Evolutionary conservation across 1,140 invertebrate genomes (phyloP), one percentile per base, ranked within the genome.

Genomic region (Tenebrio molitor): DNA sequence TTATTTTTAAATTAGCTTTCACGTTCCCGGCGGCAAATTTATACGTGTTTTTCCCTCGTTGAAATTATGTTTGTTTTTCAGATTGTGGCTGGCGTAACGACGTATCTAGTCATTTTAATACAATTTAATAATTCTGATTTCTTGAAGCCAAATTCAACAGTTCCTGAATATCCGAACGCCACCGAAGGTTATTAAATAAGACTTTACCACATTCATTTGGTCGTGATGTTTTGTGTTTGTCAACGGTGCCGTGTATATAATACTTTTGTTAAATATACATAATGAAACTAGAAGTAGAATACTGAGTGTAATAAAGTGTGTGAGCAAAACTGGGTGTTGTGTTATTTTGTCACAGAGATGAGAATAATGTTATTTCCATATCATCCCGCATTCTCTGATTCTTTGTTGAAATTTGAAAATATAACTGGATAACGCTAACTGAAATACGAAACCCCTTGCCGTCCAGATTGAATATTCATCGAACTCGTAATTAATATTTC

Each of bases 71-170:
- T 36, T 71, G 1, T 70, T 69, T 78, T 71, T 15, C 29, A 78
- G 76, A 76, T 78, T 25, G 72, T 74, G 4, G 76, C 74, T 17
- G 72, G 74, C 0, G 70, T 78, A n/a, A 78, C 76, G 8, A 78
- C 76, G 1, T 74, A 78, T 73, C 58, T 78, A 42, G 74, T 78
- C 1, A 76, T 78, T 53, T 53, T 78, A 53, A 76, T 78, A 12
- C 76, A 78, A 25, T 76, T 78, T 29, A 76, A 73, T 16, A 73
- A 50, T 19, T 16, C 70, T 8, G 46, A 70, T 8, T 70, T 69
- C 16, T 1, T 10, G 44, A n/a, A 23, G 12, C 36, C 6, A n/a
- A 68, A 68, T 16, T 42, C 66, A 1, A 16, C 42, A 16, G 8
- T 10, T 15, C 12, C 16, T 23, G 34, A 65, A 17, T 2, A 8